Conservation (phyloP, 2,888 invertebrate genomes). For the Scelioninae gen. 1 region DNA sequence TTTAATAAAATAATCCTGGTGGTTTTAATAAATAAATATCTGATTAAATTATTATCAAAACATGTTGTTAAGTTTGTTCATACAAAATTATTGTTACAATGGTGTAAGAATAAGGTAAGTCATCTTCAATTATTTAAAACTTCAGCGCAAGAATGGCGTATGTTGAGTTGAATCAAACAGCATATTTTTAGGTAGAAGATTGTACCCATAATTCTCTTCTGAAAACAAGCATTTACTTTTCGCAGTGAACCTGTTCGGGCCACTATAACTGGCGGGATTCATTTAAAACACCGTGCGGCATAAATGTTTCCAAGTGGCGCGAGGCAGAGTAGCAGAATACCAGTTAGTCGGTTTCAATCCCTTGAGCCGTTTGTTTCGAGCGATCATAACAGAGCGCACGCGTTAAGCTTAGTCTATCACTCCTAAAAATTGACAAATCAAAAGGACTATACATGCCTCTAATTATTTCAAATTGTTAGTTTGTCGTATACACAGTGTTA, state of each 20-base stretch:
- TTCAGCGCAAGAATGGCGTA: conserved; percentile 14
- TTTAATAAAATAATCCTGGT: no score
- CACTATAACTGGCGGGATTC: conserved; percentile 60
- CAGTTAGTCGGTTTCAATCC: conserved; percentile 81
- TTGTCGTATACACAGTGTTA: no score
- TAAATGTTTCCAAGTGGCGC: conserved; percentile 72
- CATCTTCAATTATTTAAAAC: not conserved
- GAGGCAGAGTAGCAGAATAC: conserved; percentile 81
- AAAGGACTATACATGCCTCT: conserved; percentile 19
- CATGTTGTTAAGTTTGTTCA: no score
- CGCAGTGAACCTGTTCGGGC: conserved; percentile 55
- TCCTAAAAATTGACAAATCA: conserved; percentile 42
- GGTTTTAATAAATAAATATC: no score
- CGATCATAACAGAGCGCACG: conserved; percentile 43
- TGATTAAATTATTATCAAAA: no score
- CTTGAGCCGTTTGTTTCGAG: conserved; percentile 72
- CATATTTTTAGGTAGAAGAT: conserved; percentile 24
- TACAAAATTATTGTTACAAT: no score
- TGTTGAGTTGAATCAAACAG: conserved; percentile 40
- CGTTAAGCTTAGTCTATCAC: conserved; percentile 29
- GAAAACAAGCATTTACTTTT: conserved; percentile 62
- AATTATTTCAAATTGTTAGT: no score
- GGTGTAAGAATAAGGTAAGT: no score
- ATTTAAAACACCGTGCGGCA: conserved; percentile 64
- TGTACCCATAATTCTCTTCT: conserved; percentile 33